Evolutionary conservation across 2,113 vertebrate genomes (phyloP).

Genomic region (Anseranas semipalmata): DNA sequence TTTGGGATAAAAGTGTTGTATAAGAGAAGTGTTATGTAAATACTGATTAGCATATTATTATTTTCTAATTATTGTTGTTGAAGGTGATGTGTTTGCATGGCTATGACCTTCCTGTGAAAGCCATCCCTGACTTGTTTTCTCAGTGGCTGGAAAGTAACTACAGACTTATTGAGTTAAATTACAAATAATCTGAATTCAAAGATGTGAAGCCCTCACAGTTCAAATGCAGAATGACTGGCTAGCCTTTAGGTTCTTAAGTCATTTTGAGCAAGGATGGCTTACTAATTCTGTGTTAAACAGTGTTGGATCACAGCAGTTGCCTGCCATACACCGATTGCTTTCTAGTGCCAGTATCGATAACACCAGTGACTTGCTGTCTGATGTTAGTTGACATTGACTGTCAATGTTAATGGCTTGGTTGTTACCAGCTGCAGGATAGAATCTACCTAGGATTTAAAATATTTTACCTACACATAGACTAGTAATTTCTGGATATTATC

Average conservation of each 20-base stretch:
- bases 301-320: not conserved
- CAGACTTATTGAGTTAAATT: not conserved
- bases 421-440: not conserved
- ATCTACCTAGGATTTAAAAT: not conserved
- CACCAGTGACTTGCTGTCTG: not conserved
- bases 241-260: not conserved
- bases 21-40: not conserved
- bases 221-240: not conserved
- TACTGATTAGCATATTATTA: not conserved
- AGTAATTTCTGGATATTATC: not conserved
- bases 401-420: not conserved
- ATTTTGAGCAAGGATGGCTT: not conserved
- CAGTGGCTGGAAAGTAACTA: not conserved
- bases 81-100: not conserved
- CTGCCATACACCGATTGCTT: not conserved
- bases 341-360: not conserved
- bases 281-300: not conserved
- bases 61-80: not conserved
- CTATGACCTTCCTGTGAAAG: not conserved
- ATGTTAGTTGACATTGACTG: not conserved
- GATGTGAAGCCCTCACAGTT: not conserved
- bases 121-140: not conserved
- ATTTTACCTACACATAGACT: not conserved
- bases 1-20: not conserved
- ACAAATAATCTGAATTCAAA: not conserved